Evolutionary conservation across 92 coral and sea anemone species (phyloP).

Genomic region (Epizoanthus ramosus): DNA sequence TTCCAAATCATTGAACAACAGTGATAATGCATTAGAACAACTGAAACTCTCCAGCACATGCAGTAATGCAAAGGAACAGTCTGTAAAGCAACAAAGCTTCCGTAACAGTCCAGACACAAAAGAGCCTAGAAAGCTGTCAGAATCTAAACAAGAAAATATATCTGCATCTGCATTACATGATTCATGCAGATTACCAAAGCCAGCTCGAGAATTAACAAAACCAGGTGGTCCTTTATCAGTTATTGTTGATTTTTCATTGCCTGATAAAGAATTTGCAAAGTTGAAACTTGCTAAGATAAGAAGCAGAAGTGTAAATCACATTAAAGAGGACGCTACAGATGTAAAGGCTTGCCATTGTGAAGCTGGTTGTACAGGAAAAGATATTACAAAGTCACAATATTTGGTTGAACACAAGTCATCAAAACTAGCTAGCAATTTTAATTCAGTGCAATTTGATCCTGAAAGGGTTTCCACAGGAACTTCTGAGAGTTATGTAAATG

Average conservation of each 20-base stretch:
- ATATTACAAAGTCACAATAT: background rate
- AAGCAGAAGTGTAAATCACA: background rate
- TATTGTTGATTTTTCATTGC: slow-evolving; percentile 77
- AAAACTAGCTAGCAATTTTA: too few relatives aligned
- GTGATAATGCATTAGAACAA: background rate
- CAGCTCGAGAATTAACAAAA: slow-evolving; percentile 45
- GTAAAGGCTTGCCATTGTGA: background rate
- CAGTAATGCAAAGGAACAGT: background rate
- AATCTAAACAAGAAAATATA: background rate
- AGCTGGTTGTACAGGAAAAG: background rate
- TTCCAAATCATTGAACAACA: background rate
- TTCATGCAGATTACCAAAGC: slow-evolving; percentile 63
- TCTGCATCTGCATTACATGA: background rate
- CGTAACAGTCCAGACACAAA: background rate
- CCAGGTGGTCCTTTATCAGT: slow-evolving; percentile 66
- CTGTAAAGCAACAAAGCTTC: background rate
- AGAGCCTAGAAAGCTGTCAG: background rate
- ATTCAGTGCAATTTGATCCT: too few relatives aligned
- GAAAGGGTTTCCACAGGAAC: too few relatives aligned
- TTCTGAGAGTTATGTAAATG: too few relatives aligned
- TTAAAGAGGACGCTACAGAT: background rate
- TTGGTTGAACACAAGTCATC: background rate
- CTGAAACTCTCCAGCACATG: background rate
- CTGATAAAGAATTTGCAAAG: slow-evolving; percentile 84
- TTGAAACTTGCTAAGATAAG: slow-evolving; percentile 80